Conservation (phyloP, 2,113 vertebrate species). For the Pseudois nayaur region DNA sequence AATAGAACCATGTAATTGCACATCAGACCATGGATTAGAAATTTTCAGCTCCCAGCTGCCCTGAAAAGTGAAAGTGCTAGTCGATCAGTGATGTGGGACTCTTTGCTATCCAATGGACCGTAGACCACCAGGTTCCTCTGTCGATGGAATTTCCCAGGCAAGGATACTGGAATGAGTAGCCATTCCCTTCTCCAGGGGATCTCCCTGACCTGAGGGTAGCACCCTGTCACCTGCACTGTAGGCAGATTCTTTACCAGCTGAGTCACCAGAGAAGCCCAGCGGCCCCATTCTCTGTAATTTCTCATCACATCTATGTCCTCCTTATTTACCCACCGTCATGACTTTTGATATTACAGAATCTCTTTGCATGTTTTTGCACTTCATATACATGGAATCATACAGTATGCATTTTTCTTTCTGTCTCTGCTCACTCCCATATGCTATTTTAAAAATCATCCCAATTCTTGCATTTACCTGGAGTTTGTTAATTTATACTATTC, state of each 20-base stretch:
- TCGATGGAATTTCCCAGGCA: not conserved
- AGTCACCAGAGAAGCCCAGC: fast-evolving
- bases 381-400: not conserved
- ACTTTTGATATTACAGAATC: not conserved
- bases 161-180: not conserved
- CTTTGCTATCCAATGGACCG: fast-evolving
- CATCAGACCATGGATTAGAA: not conserved
- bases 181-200: not conserved
- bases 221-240: not conserved
- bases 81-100: not conserved
- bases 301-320: not conserved
- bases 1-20: fast-evolving
- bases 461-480: not conserved
- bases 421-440: not conserved
- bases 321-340: fast-evolving
- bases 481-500: not conserved
- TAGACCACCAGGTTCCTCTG: not conserved
- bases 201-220: not conserved
- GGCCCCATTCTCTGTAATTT: no score
- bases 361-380: not conserved
- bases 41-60: fast-evolving
- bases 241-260: not conserved
- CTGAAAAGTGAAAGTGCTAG: not conserved
- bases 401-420: not conserved
- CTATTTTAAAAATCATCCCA: fast-evolving